These are phyloP conservation scores for Parnassius mnemosyne DNA, from an alignment of 2,888 invertebrate genomes.

Conservation along the genomic window DNA sequence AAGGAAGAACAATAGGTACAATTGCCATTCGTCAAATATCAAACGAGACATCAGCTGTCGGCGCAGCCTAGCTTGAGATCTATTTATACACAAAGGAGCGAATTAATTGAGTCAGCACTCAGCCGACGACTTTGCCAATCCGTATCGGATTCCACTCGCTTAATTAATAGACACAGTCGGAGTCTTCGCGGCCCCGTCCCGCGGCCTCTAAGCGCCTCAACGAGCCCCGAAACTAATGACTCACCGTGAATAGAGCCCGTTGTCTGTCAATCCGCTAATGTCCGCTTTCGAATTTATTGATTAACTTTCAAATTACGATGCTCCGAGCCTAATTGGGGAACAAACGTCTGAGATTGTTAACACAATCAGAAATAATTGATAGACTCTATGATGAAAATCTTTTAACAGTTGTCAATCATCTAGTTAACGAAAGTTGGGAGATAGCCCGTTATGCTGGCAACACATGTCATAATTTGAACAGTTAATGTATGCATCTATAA, in stretches of 20 bases:
- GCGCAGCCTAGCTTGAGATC: constrained; percentile 1
- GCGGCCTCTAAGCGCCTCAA: constrained; percentile 6
- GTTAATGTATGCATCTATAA: too few relatives aligned
- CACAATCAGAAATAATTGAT: background rate
- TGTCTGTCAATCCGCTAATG: constrained; percentile 19
- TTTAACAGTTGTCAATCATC: constrained; percentile 7
- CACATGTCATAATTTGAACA: background rate
- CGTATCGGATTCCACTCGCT: constrained; percentile 38
- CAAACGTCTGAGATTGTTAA: constrained; percentile 6
- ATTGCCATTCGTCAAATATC: background rate
- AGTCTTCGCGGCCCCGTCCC: constrained; percentile 7
- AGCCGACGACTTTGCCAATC: constrained; percentile 30
- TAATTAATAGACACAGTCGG: constrained; percentile 37
- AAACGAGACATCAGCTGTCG: background rate
- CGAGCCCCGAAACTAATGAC: constrained; percentile 25
- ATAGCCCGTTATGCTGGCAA: constrained; percentile 6
- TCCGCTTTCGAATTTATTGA: constrained; percentile 22
- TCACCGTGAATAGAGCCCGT: constrained; percentile 16
- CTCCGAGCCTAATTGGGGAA: constrained; percentile 14
- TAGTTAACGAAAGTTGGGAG: background rate
- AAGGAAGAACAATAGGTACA: background rate
- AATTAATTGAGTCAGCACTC: constrained; percentile 29
- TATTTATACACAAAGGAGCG: constrained; percentile 29
- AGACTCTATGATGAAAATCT: constrained; percentile 1
- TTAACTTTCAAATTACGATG: constrained; percentile 20